Conservation (phyloP, 1,140 invertebrate genomes). For the Bombus sylvicola region DNA sequence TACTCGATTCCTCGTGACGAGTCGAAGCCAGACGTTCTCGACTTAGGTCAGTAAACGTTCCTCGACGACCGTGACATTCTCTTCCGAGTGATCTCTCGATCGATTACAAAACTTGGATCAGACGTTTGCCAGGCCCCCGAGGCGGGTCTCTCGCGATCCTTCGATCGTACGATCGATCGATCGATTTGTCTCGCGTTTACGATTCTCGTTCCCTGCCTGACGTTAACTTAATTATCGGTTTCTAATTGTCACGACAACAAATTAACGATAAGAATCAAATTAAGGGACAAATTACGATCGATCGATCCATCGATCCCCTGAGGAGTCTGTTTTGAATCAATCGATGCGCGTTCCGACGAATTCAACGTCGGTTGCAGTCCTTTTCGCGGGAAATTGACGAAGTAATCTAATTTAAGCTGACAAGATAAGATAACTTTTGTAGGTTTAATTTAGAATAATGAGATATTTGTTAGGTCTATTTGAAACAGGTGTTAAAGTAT, state of each 20-base stretch:
- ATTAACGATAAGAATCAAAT: not conserved
- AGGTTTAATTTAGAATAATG: too few relatives aligned
- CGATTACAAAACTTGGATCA: slow-evolving; percentile 59
- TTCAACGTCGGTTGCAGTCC: not conserved
- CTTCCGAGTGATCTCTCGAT: slow-evolving; percentile 55
- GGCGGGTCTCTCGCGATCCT: slow-evolving; percentile 40
- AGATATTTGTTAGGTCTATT: too few relatives aligned
- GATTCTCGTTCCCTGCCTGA: not conserved
- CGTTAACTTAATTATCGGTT: slow-evolving; percentile 40
- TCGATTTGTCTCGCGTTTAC: slow-evolving; percentile 31
- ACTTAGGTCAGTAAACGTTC: slow-evolving; percentile 68
- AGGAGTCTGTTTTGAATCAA: not conserved
- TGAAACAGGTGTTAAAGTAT: too few relatives aligned
- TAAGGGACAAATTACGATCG: too few relatives aligned
- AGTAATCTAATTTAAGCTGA: not conserved
- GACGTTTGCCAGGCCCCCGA: slow-evolving; percentile 20
- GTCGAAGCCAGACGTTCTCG: slow-evolving; percentile 47
- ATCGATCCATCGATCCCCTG: not conserved
- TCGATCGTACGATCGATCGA: slow-evolving; percentile 38
- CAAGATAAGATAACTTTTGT: too few relatives aligned
- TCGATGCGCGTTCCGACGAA: not conserved
- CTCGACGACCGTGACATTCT: slow-evolving; percentile 67
- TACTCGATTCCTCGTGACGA: slow-evolving; percentile 31
- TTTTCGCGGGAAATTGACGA: not conserved
- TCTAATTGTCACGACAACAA: slow-evolving; percentile 20